Evolutionary conservation across 37 sponge, comb jelly and placozoan species (phyloP), one percentile per base, ranked within the genome.

Genomic region (Bolinopsis microptera): DNA sequence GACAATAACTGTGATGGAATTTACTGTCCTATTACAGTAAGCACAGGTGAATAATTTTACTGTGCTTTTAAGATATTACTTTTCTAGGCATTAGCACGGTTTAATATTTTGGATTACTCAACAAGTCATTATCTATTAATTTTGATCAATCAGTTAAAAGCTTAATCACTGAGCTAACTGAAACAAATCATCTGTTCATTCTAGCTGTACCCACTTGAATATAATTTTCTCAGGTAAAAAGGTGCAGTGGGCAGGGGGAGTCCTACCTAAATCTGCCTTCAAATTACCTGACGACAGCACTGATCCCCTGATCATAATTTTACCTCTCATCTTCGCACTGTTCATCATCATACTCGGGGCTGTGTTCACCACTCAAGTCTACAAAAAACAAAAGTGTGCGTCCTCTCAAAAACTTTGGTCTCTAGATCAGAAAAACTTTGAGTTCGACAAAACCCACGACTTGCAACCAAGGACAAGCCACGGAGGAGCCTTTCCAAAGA

Each of bases 351-450:
- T 28, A 30, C 22, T n/a, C 38, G 31, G 35, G 3, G 83, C 83
- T 36, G 24, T 21, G 23, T 35, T 82, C 83, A 82, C 83, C 83
- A 82, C 24, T 31, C 36, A 82, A 9, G 13, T 35, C 13, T 82
- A 82, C 23, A 32, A 82, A 23, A 82, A 82, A 82, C 83, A 36
- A 82, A 82, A 82, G 38, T 82, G 83, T 23, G 24, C 24, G 5
- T 36, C 36, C 38, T 82, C 83, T 31, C 83, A 35, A 33, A 82
- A 82, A 31, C 83, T 35, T 2, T 32, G 36, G 83, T 32, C 13
- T 32, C 38, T 82, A 13, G 83, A 82, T 35, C 24, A 32, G 38
- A 18, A 18, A 9, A 35, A 82, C 8, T 82, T 82, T 32, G 24
- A 35, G 22, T 34, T 82, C 38, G 23, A 23, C 23, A 35, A 35